A percentile compares a stretch with the other conserved stretches of the same genome.
phyloP scores from a whole-genome alignment of 2,888 invertebrate species.

The Stramonita haemastoma region DNA sequence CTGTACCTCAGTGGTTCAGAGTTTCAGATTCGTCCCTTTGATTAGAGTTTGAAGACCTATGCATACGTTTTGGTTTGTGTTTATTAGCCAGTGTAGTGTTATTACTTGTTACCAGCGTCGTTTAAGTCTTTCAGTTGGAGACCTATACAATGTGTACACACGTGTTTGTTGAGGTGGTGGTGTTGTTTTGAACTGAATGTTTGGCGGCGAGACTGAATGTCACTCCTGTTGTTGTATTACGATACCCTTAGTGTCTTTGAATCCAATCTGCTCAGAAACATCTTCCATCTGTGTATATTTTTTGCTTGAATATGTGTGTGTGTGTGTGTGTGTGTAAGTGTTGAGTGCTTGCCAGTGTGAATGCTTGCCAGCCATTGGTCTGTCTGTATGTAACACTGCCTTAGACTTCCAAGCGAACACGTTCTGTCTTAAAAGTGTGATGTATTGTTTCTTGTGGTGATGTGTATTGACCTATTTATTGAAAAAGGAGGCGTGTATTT shows the following conservation, averaged over 20 bases:
- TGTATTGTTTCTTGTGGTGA: not conserved
- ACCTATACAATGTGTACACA: constrained; percentile 1
- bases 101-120: not conserved
- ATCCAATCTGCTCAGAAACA: not conserved
- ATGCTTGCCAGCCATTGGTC: not conserved
- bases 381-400: not conserved
- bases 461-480: not conserved
- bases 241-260: not conserved
- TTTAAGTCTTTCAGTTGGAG: not conserved
- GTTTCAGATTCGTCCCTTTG: too few species aligned
- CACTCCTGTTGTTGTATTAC: not conserved
- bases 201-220: not conserved
- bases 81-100: not conserved
- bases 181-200: not conserved
- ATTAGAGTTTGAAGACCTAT: not conserved
- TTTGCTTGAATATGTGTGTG: not conserved
- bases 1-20: too few species aligned
- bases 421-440: not conserved
- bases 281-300: not conserved
- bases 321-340: too few species aligned
- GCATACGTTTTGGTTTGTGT: not conserved
- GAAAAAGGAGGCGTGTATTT: not conserved
- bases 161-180: not conserved
- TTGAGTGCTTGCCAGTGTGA: not conserved
- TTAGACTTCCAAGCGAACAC: not conserved